phyloP scores from a whole-genome alignment of 2,113 vertebrate species.

The Otolemur garnettii region DNA sequence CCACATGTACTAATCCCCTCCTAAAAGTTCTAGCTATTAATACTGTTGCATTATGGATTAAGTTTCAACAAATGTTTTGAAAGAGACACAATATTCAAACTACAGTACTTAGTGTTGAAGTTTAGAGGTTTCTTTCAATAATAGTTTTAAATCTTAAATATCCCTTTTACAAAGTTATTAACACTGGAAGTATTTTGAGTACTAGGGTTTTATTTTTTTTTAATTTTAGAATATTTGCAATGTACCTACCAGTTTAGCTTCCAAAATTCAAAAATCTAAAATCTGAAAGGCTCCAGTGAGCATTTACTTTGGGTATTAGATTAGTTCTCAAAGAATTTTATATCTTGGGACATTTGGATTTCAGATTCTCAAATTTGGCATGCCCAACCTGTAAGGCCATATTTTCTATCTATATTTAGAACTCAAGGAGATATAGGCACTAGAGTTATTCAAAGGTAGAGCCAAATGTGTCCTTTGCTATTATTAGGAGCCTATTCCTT shows the following conservation, averaged over 20 bases:
- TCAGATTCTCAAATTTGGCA: background rate
- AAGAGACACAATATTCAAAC: background rate
- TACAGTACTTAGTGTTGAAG: background rate
- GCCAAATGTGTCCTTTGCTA: background rate
- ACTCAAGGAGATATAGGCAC: background rate
- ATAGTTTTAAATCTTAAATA: background rate
- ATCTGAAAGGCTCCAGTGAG: background rate
- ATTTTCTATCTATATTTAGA: background rate
- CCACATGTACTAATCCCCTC: background rate
- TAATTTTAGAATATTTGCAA: background rate
- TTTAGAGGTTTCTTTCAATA: background rate
- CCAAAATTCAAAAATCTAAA: background rate
- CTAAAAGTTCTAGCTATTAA: background rate
- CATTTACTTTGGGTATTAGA: background rate
- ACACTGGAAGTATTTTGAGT: background rate
- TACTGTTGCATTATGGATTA: background rate
- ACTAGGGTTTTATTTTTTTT: background rate
- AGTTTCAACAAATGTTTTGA: background rate
- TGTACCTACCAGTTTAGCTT: background rate
- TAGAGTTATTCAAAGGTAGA: background rate
- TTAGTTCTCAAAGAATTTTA: background rate
- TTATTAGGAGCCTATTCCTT: background rate
- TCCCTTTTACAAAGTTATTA: background rate
- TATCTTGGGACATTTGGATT: background rate
- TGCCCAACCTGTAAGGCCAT: background rate